These are phyloP conservation scores for Gephyroberyx darwinii DNA, from an alignment of 2,797 vertebrate species.

Conservation along the genomic window DNA sequence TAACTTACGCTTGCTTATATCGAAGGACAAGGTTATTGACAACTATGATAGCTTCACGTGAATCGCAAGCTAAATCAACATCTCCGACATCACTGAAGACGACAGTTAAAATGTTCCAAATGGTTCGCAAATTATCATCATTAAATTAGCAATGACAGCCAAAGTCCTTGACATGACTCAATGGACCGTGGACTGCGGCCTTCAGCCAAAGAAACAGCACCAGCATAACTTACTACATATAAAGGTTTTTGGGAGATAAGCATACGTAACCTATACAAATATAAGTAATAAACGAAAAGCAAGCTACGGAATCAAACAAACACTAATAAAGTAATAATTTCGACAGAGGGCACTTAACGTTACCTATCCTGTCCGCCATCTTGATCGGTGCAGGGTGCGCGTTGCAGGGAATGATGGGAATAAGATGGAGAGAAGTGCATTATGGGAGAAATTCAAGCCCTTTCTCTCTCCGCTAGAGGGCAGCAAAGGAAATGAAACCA, in stretches of 20 bases:
- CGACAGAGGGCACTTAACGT: slow-evolving; percentile 33
- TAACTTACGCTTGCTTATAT: not conserved
- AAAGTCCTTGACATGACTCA: slow-evolving; percentile 81
- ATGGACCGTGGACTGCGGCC: slow-evolving; percentile 49
- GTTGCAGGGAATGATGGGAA: slow-evolving; percentile 70
- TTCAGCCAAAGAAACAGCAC: not conserved
- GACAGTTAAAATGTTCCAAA: not conserved
- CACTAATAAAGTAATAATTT: rapidly evolving
- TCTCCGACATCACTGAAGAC: rapidly evolving
- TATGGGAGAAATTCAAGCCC: slow-evolving; percentile 58
- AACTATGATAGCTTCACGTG: too few relatives aligned
- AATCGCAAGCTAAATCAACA: rapidly evolving
- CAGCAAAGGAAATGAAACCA: slow-evolving; percentile 24
- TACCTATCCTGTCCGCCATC: slow-evolving; percentile 87
- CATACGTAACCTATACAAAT: rapidly evolving
- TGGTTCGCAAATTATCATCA: rapidly evolving
- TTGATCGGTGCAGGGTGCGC: slow-evolving; percentile 64
- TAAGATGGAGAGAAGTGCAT: slow-evolving; percentile 58
- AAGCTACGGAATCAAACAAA: rapidly evolving
- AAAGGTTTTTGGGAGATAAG: not conserved
- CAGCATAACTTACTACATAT: not conserved
- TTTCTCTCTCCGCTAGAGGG: slow-evolving; percentile 32
- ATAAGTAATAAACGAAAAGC: rapidly evolving
- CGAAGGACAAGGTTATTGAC: not conserved
- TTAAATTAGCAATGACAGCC: slow-evolving; percentile 57